phyloP scores from a whole-genome alignment of 1,140 invertebrate species.

The Bombus confusus region DNA sequence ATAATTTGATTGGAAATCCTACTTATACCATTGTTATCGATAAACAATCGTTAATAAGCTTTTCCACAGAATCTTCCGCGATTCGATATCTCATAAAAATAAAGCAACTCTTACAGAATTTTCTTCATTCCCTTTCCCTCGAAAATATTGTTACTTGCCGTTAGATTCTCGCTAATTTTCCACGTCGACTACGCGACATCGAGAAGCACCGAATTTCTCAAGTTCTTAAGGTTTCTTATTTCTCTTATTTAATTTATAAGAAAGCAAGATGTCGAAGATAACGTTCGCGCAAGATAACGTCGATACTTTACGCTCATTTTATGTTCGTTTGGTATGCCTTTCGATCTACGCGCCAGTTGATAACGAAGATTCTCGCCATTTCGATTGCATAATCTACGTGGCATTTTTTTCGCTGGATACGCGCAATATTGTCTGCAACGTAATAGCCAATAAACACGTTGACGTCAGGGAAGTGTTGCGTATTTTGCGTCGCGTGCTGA shows the following conservation, averaged over 20 bases:
- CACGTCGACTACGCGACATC: neutral
- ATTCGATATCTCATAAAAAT: neutral
- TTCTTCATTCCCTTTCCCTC: neutral
- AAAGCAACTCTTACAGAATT: neutral
- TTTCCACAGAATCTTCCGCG: no score
- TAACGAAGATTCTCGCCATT: neutral
- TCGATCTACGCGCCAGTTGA: neutral
- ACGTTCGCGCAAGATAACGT: neutral
- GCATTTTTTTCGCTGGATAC: neutral
- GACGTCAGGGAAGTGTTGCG: neutral
- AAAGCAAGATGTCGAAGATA: neutral
- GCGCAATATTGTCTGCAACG: neutral
- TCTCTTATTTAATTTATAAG: neutral
- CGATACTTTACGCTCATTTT: neutral
- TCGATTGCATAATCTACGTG: neutral
- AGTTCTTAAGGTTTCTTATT: neutral
- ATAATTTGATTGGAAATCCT: no score
- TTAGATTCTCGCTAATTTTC: neutral
- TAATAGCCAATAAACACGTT: conserved; percentile 9
- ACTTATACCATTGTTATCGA: no score
- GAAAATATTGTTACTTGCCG: neutral
- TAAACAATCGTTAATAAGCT: no score
- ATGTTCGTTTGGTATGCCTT: neutral
- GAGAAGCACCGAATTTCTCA: neutral
- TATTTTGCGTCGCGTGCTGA: neutral